Base-by-base conservation (phyloP, 2,888 invertebrate species). In the Coecobrya sp. region DNA sequence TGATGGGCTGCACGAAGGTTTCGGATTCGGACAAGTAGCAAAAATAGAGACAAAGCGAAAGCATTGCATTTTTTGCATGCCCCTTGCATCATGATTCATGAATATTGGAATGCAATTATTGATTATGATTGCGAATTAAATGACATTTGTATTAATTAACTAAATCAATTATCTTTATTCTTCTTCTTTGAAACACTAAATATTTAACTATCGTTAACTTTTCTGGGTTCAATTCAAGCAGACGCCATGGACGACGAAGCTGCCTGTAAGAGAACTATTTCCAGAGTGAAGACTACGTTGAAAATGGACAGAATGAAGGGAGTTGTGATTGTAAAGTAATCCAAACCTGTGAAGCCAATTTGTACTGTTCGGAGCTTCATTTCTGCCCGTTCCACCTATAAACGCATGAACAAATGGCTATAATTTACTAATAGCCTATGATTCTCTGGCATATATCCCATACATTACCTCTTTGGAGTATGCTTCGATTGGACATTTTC, bases 241-340 rank as follows among this genome's bases (percentile, higher is more conserved):
- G 42, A 42, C 4, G 5, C 42, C 10, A n/a, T 36, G 36, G 49
- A 7, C 4, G 49, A 49, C 13, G 65, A 5, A 5, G 65, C 27
- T 25, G 65, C 36, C 13, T 73, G 73, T 1, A 73, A 19, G 3
- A 73, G 25, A 10, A 73, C 73, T 42, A 73, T 73, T 42, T 73
- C 73, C 16, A 73, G 16, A 7, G 73, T 73, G 16, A 73, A 73
- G 2, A 73, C 42, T 0, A 73, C 73, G 42, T 73, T 36, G 42
- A 73, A 42, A 13, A 45, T 11, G 0, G 73, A 4, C n/a, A 73
- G 19, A 13, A 73, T 73, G 42, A 73, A 73, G n/a, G 73, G 73
- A n/a, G 4, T 73, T 73, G 73, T 73, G 16, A 73, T 73, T 1
- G 42, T 73, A 11, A 73, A 73, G 42, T 42, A 73, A n/a, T 73